phyloP scores from a whole-genome alignment of 2,888 invertebrate genomes.

The Pycnomerus fuliginosus region DNA sequence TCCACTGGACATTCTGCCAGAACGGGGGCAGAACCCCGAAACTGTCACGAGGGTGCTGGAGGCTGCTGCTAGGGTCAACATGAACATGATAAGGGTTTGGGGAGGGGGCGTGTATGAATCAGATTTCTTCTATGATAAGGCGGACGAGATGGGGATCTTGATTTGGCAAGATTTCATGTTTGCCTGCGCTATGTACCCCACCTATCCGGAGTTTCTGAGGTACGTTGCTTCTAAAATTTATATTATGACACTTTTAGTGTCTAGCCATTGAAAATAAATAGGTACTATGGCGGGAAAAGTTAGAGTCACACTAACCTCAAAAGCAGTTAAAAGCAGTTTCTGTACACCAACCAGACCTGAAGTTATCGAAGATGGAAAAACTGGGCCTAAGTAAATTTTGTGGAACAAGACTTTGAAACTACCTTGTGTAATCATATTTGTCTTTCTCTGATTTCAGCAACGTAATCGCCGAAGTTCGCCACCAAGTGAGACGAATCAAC shows the following conservation, averaged over 20 bases:
- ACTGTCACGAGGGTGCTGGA: constrained; percentile 65
- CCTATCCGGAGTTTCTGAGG: constrained; percentile 66
- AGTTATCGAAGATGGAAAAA: too few relatives aligned
- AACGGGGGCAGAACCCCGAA: constrained; percentile 60
- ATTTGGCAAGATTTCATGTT: constrained; percentile 99
- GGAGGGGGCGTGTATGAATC: constrained; percentile 97
- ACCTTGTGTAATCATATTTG: neutral
- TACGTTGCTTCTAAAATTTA: neutral
- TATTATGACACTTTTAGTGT: too few relatives aligned
- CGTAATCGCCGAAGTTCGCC: constrained; percentile 73
- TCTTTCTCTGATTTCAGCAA: constrained; percentile 52
- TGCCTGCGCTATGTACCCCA: constrained; percentile 93
- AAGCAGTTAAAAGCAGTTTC: too few relatives aligned
- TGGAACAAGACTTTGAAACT: too few relatives aligned
- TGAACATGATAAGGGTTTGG: constrained; percentile 97
- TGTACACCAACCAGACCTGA: too few relatives aligned
- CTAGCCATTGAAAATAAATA: neutral
- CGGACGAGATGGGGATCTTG: constrained; percentile 86
- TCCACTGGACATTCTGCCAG: constrained; percentile 82
- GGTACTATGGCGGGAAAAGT: too few relatives aligned
- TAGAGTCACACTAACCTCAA: too few relatives aligned
- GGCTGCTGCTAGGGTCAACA: constrained; percentile 74
- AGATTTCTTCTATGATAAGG: constrained; percentile 82
- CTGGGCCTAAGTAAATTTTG: too few relatives aligned
- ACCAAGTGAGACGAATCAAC: constrained; percentile 80